Base-by-base conservation (phyloP, 1,140 invertebrate genomes). In the Drosophila truncata region DNA sequence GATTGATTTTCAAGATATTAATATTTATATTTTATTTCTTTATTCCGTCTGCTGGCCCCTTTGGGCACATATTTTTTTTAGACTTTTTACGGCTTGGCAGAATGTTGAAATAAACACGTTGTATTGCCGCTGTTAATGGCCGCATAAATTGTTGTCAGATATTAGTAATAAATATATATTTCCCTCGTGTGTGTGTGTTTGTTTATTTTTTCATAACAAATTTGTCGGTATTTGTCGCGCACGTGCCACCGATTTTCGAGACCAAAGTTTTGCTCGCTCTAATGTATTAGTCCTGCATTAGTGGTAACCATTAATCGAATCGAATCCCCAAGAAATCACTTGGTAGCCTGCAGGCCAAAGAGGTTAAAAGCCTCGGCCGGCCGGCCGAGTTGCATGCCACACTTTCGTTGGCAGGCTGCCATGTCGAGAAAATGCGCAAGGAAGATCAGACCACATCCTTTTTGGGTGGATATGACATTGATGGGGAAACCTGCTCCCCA, bases 31-130 rank as follows among this genome's bases (percentile, higher is more conserved):
- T 50, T 50, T 50, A 50, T 73, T 73, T 70, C 31, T 60, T 52
- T 47, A 35, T 39, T 13, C 41, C 37, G 29, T 44, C 58, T 46
- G 44, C 44, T 23, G 20, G 42, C 42, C 42, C 42, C 42, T 60
- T 47, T 47, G 57, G 52, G 41, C 50, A 35, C 61, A 67, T 60
- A 74, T 44, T 41, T 66, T 52, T 42, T 39, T 61, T 60, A 42
- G 52, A 33, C 42, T 63, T 69, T 61, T 62, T 60, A 80, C 58
- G 59, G 59, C 18, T 71, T 63, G 80, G 69, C 81, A 58, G 83
- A 87, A 88, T 90, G 84, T 78, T 90, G 81, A 88, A 81, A 90
- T 88, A 88, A 86, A 88, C 84, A 88, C 85, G 85, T 87, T 87
- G 85, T 87, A 87, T 70, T 70, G 85, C 80, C 77, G 81, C 78